Evolutionary conservation across 2,888 invertebrate genomes (phyloP), one percentile per base, ranked within the genome.

Genomic region (Diachrysia chrysitis): DNA sequence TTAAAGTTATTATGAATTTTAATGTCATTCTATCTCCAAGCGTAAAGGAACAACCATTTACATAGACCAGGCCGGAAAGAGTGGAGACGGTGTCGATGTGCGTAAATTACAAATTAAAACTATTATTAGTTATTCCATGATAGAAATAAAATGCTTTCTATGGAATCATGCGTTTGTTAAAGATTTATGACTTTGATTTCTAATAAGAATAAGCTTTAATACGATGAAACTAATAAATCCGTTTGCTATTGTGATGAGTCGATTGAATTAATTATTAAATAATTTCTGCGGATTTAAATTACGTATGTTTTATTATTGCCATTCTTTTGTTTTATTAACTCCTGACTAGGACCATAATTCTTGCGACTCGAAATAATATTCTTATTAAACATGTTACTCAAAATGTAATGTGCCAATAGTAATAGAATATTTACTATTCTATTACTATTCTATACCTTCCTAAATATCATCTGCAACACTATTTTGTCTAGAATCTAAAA

Each of bases 1-100:
- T 85, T 78, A 78, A 85, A 83, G 73, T 82, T 83, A 83, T 86
- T 81, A 84, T 83, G 81, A 84, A 86, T 86, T 85, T 85, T 80
- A 86, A 86, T 86, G 74, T 73, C 74, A 63, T 78, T 81, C 73
- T 82, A 78, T 77, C 76, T 74, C 74, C 76, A 70, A 66, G 74
- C 68, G 63, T 64, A 62, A 60, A 37, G 48, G 54, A 57, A 61
- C 53, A 56, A 59, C 62, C 54, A 72, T 69, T 75, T 61, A 53
- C 65, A 77, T 70, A 77, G 73, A 82, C 58, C 25, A 72, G 62
- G 70, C 84, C 75, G 84, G 85, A 85, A 81, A 70, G 66, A 73
- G 70, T 70, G 71, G 79, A 82, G 84, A 84, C 84, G 62, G 66
- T 54, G 65, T 51, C 62, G 71, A 69, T 84, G 84, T 70, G 81